Evolutionary conservation across 2,888 invertebrate genomes (phyloP), one percentile per base, ranked within the genome.

Genomic region (Malthinus flaveolus): DNA sequence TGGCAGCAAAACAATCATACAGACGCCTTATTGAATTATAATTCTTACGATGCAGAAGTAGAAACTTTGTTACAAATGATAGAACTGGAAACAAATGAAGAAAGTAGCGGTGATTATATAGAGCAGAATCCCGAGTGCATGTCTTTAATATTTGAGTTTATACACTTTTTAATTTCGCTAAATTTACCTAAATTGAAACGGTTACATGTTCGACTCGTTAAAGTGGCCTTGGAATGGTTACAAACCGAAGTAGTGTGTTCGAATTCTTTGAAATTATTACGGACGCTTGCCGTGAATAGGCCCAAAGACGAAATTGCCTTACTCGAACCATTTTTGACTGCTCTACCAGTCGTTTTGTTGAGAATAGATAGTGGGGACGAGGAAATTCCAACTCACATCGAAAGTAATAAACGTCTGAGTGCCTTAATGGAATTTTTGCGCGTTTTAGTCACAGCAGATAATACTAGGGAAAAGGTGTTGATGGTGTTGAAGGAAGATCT

Each of bases 351-450:
- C 23, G 74, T 83, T 56, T 69, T 81, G 63, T 63, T 78, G 1
- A 73, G 79, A 15, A 70, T 81, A 3, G 75, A 76, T 36, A 72
- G 76, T 49, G 73, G 73, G 3, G 74, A 75, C 36, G 70, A 68
- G 35, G 66, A 70, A 23, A 63, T 66, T 15, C 63, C 62, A 9
- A 64, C 70, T 48, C 63, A 68, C 61, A 61, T 72, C 1, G 80
- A 81, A 56, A 70, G 74, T 10, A 76, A 78, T 62, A 72, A 68
- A 46, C 75, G 77, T 64, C 68, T 82, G 8, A 79, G 78, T 4
- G 80, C 81, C 46, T 65, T 84, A 2, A 75, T 84, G 70, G 80
- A 82, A 67, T 69, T 84, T 11, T 70, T 83, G 9, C 75, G 79
- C 59, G 79, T 79, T 58, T 74, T 83, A 70, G 71, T 79, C 6